Evolutionary conservation across 92 coral and sea anemone genomes (phyloP), one percentile per base, ranked within the genome.

Genomic region (Epizoanthus illoricatus): DNA sequence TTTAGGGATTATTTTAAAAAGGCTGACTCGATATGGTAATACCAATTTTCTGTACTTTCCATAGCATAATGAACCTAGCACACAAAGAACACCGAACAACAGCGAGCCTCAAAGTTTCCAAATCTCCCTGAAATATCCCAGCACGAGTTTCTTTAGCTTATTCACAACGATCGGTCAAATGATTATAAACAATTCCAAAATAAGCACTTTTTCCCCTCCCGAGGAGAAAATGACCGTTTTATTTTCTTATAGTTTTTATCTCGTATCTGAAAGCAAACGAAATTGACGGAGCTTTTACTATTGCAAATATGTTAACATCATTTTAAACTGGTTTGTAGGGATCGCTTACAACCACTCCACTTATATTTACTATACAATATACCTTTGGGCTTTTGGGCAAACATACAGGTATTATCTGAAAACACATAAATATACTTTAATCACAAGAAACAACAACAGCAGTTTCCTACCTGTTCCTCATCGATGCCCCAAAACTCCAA

Each of bases 401-500:
- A 71, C 60, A 71, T n/a, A 49, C 58, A 49, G 56, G 57, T 43
- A 71, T 24, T 4, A n/a, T 71, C 23, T 71, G 12, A 13, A 42
- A 45, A 47, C 41, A 49, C 40, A 7, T 71, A 12, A 45, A 71
- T 19, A n/a, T 47, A 4, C 12, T 68, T 68, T 68, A 68, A 39
- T 68, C 73, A 39, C 23, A 19, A 21, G 47, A 63, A 39, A 47
- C 15, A 78, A 45, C 49, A 17, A 78, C 24, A 4, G 28, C 15
- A n/a, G 0, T 3, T 4, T 11, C 92, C 20, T 88, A 93, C 97
- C 89, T 93, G 94, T 40, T 93, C 86, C 80, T 92, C 93, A 60
- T 96, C 98, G 67, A 96, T 96, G 5, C 99, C 99, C 99, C 99
- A 96, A 69, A 90, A 96, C 49, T 90, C 96, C 9, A 96, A 75